Conservation (phyloP, 2,113 vertebrate species). For the Poecilia latipinna region DNA sequence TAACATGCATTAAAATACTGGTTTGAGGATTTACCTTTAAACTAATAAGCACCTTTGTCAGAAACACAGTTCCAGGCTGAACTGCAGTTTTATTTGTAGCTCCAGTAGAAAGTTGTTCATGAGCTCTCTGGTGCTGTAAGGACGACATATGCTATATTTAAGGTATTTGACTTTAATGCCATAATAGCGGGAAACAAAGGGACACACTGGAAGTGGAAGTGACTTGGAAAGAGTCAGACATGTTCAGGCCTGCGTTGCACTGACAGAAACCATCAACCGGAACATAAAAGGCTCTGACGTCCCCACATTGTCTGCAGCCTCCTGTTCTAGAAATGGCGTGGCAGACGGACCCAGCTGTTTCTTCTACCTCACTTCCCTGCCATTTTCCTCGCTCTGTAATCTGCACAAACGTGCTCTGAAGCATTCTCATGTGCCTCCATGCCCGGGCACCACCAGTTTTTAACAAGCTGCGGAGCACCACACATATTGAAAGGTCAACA, state of each 20-base stretch:
- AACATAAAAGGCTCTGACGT: constrained; percentile 78
- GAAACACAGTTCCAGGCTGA: constrained; percentile 20
- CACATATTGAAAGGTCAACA: constrained; percentile 38
- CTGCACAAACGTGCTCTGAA: constrained; percentile 62
- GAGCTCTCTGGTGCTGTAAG: constrained; percentile 6
- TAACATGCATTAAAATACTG: constrained; percentile 14
- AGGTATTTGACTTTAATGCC: constrained; percentile 42
- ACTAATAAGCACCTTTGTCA: constrained; percentile 28
- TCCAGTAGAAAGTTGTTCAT: constrained; percentile 28
- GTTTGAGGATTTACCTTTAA: not conserved
- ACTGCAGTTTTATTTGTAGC: constrained; percentile 11
- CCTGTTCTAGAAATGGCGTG: constrained; percentile 54
- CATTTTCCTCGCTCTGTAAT: constrained; percentile 76
- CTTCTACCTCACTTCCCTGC: constrained; percentile 57
- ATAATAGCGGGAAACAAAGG: constrained; percentile 31
- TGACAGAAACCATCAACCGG: constrained; percentile 73
- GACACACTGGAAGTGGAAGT: constrained; percentile 40
- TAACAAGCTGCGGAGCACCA: constrained; percentile 45
- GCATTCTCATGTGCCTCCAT: constrained; percentile 49
- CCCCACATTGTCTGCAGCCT: constrained; percentile 65
- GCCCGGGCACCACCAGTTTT: constrained; percentile 48
- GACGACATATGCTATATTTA: constrained; percentile 24
- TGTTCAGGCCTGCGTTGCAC: constrained; percentile 68
- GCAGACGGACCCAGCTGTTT: constrained; percentile 76
- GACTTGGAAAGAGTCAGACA: constrained; percentile 41